These are phyloP conservation scores for Pseudorhiza aurosa DNA, from an alignment of 30 jellyfish, hydroid and myxozoan genomes.

Conservation along the genomic window DNA sequence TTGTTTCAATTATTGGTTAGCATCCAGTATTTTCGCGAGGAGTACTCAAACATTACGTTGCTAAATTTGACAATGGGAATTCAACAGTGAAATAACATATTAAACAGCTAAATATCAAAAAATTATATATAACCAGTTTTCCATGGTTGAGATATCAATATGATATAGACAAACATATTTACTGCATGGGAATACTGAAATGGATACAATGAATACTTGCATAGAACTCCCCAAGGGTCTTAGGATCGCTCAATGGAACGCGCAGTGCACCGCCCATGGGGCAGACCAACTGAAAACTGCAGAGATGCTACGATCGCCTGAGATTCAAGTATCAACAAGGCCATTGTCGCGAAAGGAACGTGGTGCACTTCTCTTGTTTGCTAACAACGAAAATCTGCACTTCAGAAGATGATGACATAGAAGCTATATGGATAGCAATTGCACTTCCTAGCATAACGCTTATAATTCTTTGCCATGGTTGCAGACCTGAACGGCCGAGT, in stretches of 20 bases:
- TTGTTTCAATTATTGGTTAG: too few relatives aligned
- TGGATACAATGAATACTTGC: constrained; percentile 23
- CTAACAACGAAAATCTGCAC: constrained; percentile 11
- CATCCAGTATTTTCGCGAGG: too few relatives aligned
- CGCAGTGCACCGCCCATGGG: too few relatives aligned
- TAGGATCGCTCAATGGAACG: too few relatives aligned
- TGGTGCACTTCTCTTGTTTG: constrained; percentile 29
- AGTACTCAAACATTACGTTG: too few relatives aligned
- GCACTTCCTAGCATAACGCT: constrained; percentile 7
- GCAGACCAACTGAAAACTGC: constrained; percentile 31
- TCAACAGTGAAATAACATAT: too few relatives aligned
- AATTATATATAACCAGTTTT: too few relatives aligned
- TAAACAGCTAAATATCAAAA: too few relatives aligned
- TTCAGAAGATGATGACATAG: constrained; percentile 32
- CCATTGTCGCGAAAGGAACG: constrained; percentile 17
- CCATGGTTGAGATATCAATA: too few relatives aligned
- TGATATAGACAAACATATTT: constrained; percentile 14
- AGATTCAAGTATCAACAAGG: constrained; percentile 37
- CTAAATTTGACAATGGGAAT: too few relatives aligned
- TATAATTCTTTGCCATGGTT: constrained; percentile 24
- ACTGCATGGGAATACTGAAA: constrained; percentile 20
- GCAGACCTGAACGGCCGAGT: constrained; percentile 24
- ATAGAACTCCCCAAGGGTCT: too few relatives aligned
- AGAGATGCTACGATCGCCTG: constrained; percentile 21
- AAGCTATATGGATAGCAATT: constrained; percentile 26